phyloP scores from a whole-genome alignment of 2,888 invertebrate genomes.

The Eupithecia centaureata region DNA sequence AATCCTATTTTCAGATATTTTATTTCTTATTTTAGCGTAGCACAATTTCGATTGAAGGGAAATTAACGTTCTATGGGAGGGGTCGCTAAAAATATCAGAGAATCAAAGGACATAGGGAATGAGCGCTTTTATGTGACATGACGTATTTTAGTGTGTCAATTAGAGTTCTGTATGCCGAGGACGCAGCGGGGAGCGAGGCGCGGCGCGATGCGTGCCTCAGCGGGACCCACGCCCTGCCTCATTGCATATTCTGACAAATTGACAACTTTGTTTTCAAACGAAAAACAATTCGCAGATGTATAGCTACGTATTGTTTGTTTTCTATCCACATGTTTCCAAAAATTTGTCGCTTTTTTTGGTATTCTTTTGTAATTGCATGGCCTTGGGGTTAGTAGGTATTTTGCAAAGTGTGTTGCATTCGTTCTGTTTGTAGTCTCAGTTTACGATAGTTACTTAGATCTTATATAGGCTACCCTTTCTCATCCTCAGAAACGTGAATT shows the following conservation, averaged over 20 bases:
- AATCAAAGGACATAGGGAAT: constrained; percentile 52
- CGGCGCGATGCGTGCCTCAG: constrained; percentile 57
- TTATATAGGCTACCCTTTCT: neutral
- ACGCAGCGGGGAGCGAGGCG: constrained; percentile 71
- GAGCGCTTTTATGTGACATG: constrained; percentile 60
- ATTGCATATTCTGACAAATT: constrained; percentile 68
- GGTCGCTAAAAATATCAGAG: constrained; percentile 45
- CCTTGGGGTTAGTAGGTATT: neutral
- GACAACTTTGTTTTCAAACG: constrained; percentile 64
- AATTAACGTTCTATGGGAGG: constrained; percentile 29
- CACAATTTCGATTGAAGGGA: constrained; percentile 19
- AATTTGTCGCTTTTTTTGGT: constrained; percentile 38
- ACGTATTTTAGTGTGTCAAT: constrained; percentile 82
- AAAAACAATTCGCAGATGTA: constrained; percentile 59
- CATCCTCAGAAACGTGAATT: neutral
- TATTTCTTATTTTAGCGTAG: constrained; percentile 6
- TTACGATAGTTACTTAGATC: neutral
- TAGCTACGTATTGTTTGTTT: constrained; percentile 48
- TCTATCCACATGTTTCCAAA: constrained; percentile 46
- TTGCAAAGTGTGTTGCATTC: no score
- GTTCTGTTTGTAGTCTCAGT: neutral
- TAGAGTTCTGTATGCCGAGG: constrained; percentile 79
- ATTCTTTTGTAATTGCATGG: neutral
- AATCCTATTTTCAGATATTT: neutral
- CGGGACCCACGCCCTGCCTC: constrained; percentile 55